A percentile compares a stretch with the other conserved stretches of the same genome.
Conservation (phyloP, 2,797 vertebrate genomes). For the Manis pentadactyla region DNA sequence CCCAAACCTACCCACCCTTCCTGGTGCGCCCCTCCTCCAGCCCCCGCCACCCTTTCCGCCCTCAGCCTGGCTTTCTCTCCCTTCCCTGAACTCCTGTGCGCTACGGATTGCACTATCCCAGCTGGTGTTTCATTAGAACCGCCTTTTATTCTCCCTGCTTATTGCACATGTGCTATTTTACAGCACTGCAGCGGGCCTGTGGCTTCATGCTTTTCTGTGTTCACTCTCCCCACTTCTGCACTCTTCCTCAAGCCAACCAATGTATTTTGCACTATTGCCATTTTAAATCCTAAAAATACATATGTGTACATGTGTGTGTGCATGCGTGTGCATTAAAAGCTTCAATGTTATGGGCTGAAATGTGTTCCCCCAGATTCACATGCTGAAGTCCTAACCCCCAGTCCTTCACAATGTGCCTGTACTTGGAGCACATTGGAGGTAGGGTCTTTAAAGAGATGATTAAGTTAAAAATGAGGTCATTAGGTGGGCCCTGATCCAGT, state of each 20-base stretch:
- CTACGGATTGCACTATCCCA: background rate
- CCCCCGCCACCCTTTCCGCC: background rate
- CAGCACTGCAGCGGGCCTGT: accelerated
- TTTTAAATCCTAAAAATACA: background rate
- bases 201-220: accelerated
- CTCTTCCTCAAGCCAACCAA: background rate
- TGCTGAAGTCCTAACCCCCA: background rate
- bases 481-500: background rate
- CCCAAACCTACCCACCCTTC: background rate
- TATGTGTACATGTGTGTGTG: background rate
- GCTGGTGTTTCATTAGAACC: background rate
- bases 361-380: background rate
- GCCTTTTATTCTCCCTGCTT: background rate
- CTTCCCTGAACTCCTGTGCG: background rate
- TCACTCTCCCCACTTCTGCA: background rate
- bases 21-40: accelerated
- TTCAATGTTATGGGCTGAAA: background rate
- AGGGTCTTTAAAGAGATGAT: background rate
- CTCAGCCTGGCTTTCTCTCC: accelerated
- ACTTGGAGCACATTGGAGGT: background rate
- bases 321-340: background rate
- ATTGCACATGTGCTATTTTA: background rate
- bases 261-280: background rate
- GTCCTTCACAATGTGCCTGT: background rate
- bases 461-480: background rate